Evolutionary conservation across 1,140 invertebrate species (phyloP), one percentile per base, ranked within the genome.

Genomic region (Nasonia longicornis): DNA sequence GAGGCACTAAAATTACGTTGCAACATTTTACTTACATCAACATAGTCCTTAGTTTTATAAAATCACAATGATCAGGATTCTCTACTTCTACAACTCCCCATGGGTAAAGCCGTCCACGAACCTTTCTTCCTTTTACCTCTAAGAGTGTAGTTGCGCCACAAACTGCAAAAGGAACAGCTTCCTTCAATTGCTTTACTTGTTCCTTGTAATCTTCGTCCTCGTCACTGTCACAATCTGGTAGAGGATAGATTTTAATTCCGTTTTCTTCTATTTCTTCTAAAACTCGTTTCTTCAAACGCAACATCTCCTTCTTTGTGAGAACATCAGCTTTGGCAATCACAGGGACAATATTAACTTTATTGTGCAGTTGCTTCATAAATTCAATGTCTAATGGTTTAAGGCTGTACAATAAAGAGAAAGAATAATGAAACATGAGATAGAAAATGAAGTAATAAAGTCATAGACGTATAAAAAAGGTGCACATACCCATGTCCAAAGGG

Each of bases 71-170:
- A 77, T 98, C 97, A 1, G 98, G 95, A 92, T 99, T 99, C 90
- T 99, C 98, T n/a, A 99, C 98, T 93, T 99, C 98, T 0, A 99
- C 98, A 35, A 98, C 96, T 64, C 98, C 98, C 98, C 98, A 99
- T 0, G 98, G 98, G 92, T 99, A 99, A 29, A 98, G 92, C 52
- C 98, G 93, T 16, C 97, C 98, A 76, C 98, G 92, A 73, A 98
- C 96, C 90, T 96, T 96, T 70, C 95, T 93, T 31, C 97, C 97
- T 87, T 96, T 94, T 14, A 97, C 96, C 91, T 99, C 98, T 79
- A 99, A 93, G 31, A 97, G 90, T 14, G 95, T 96, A 77, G 98
- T 99, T 71, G 98, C 97, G 82, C 98, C 98, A 90, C 99, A 98
- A n/a, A 99, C 97, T 76, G 98, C 98, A 92, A 99, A 99, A 83